phyloP scores from a whole-genome alignment of 2,888 invertebrate genomes.

The Drosophila fungiperda region DNA sequence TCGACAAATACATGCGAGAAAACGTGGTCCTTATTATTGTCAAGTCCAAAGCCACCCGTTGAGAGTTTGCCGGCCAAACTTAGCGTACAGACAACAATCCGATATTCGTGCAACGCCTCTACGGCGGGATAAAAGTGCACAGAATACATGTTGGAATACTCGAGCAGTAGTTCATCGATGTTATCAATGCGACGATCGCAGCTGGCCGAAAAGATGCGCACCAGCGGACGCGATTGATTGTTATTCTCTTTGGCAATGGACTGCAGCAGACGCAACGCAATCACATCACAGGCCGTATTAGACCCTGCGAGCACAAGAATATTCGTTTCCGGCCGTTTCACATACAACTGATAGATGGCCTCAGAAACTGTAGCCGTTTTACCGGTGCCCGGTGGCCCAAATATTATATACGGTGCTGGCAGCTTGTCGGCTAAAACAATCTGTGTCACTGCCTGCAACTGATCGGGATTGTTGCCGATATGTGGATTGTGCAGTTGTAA shows the following conservation, averaged over 20 bases:
- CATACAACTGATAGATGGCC: conserved; percentile 88
- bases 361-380: conserved; percentile 91
- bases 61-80: conserved; percentile 86
- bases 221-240: conserved; percentile 70
- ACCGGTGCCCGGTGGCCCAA: conserved; percentile 89
- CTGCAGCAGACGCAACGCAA: conserved; percentile 86
- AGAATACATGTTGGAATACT: conserved; percentile 85
- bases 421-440: conserved; percentile 86
- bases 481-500: conserved; percentile 43
- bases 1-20: conserved; percentile 91
- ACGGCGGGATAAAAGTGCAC: conserved; percentile 85
- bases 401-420: conserved; percentile 91
- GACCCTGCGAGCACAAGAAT: conserved; percentile 89
- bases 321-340: conserved; percentile 82
- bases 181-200: conserved; percentile 83
- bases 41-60: conserved; percentile 83
- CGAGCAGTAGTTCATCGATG: conserved; percentile 81
- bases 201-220: conserved; percentile 85
- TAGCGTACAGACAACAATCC: conserved; percentile 89
- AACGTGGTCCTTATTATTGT: conserved; percentile 30
- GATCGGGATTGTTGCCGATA: conserved; percentile 87
- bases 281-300: conserved; percentile 90
- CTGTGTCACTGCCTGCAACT: conserved; percentile 88
- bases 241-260: conserved; percentile 45
- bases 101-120: conserved; percentile 86